A percentile compares a stretch with the other conserved stretches of the same genome.
Conservation (phyloP, 2,113 vertebrate species). For the Anoura caudifer region DNA sequence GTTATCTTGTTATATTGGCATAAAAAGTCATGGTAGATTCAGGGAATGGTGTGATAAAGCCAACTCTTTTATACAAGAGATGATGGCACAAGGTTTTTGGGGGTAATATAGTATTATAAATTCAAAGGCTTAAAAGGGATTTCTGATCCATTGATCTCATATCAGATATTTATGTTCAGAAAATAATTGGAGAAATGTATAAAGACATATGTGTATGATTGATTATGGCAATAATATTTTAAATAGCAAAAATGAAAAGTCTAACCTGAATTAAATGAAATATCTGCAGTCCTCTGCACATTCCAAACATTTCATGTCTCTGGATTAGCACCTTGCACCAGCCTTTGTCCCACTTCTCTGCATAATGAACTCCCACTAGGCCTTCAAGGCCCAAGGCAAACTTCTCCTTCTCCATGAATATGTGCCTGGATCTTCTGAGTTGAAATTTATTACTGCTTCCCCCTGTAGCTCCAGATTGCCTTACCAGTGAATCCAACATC, state of each 20-base stretch:
- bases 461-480: not conserved
- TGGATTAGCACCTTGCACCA: not conserved
- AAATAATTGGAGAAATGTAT: not conserved
- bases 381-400: not conserved
- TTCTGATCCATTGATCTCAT: not conserved
- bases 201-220: not conserved
- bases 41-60: not conserved
- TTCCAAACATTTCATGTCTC: not conserved
- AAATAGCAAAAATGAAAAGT: not conserved
- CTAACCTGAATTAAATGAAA: not conserved
- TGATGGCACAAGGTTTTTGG: not conserved
- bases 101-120: not conserved
- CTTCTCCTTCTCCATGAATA: not conserved
- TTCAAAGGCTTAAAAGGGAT: not conserved
- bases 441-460: not conserved
- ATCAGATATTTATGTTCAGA: slow-evolving; percentile 1
- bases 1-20: not conserved
- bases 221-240: not conserved
- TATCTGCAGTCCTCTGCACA: not conserved
- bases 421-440: not conserved
- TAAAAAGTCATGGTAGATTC: not conserved
- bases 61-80: not conserved
- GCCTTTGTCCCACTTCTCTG: not conserved
- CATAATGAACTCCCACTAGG: not conserved
- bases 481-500: not conserved